A percentile compares a stretch with the other conserved stretches of the same genome.
phyloP scores from a whole-genome alignment of 2,888 invertebrate species.

The Argyresthia goedartella region DNA sequence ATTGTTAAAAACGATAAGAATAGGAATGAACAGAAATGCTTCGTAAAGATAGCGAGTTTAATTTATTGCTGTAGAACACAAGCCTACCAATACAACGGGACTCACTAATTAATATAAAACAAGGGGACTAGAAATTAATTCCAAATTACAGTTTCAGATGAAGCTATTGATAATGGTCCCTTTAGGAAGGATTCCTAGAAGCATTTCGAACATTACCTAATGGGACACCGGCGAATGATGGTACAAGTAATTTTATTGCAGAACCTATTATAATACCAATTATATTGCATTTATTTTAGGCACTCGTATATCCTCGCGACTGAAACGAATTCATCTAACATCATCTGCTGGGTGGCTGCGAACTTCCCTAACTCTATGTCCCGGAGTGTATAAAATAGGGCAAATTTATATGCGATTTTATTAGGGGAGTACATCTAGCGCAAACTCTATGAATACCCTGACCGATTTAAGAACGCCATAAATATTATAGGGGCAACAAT shows the following conservation, averaged over 20 bases:
- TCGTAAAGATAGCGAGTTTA: no score
- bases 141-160: no score
- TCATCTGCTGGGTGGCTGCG: constrained; percentile 36
- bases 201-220: not conserved
- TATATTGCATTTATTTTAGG: no score
- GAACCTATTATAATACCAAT: no score
- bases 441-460: not conserved
- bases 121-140: no score
- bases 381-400: constrained; percentile 50
- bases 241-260: not conserved
- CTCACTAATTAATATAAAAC: no score
- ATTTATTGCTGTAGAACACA: no score
- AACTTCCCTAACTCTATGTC: constrained; percentile 22
- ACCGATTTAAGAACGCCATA: not conserved
- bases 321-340: constrained; percentile 22
- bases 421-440: constrained; percentile 62
- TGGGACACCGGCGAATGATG: not conserved
- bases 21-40: no score
- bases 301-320: not conserved
- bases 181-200: not conserved
- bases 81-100: no score
- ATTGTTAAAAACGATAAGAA: no score
- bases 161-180: no score
- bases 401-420: constrained; percentile 52
- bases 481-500: not conserved